A percentile compares a stretch with the other conserved stretches of the same genome.
Conservation (phyloP, 1,140 invertebrate species). For the Euwallacea fornicatus region DNA sequence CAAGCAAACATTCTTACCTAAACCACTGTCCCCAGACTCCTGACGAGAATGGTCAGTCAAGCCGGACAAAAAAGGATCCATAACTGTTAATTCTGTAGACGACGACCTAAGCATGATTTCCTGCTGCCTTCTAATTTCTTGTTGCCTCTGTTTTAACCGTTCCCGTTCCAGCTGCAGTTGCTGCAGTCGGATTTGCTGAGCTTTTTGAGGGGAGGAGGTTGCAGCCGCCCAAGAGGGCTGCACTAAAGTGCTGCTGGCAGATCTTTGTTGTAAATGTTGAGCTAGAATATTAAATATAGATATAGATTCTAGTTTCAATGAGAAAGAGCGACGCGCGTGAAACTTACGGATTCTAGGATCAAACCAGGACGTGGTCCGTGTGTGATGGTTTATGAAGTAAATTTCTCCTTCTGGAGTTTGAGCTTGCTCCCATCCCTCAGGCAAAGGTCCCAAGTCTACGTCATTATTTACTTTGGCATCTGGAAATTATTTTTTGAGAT, state of each 20-base stretch:
- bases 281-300: conserved; percentile 37
- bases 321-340: background rate
- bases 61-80: conserved; percentile 82
- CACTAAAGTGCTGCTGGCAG: conserved; percentile 47
- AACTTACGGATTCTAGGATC: conserved; percentile 80
- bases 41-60: conserved; percentile 85
- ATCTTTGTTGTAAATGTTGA: conserved; percentile 47
- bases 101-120: conserved; percentile 71
- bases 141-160: conserved; percentile 80
- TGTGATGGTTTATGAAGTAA: conserved; percentile 97
- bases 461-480: conserved; percentile 52
- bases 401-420: conserved; percentile 90
- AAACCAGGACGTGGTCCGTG: conserved; percentile 95
- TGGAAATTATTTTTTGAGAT: conserved; percentile 33
- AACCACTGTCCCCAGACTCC: conserved; percentile 89
- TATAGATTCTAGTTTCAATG: background rate
- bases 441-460: conserved; percentile 74
- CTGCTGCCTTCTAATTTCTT: conserved; percentile 83
- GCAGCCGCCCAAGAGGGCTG: conserved; percentile 56
- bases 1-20: conserved; percentile 53
- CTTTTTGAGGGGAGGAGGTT: conserved; percentile 64
- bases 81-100: conserved; percentile 58
- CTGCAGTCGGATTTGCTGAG: conserved; percentile 78
- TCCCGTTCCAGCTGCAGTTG: conserved; percentile 86
- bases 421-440: conserved; percentile 96